Evolutionary conservation across 2,888 invertebrate species (phyloP).

Genomic region (Falcaria lacertinaria): DNA sequence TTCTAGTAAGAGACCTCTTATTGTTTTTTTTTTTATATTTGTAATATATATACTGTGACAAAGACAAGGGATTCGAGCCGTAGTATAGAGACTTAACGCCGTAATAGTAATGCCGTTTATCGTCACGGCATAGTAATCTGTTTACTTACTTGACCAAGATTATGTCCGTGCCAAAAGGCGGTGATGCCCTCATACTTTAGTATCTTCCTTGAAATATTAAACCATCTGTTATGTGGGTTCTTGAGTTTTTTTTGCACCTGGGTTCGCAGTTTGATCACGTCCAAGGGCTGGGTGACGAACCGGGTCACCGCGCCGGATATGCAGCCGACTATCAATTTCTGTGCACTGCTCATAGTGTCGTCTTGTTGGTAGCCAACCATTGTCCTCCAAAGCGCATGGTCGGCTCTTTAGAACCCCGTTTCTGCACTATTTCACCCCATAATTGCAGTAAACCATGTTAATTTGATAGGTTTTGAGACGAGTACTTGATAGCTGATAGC

Average conservation of each 20-base stretch:
- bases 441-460: not conserved
- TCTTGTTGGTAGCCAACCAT: slow-evolving; percentile 60
- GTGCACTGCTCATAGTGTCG: slow-evolving; percentile 42
- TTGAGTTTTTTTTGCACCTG: slow-evolving; percentile 86
- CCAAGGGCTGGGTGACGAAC: slow-evolving; percentile 86
- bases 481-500: not conserved
- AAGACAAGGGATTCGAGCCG: no score
- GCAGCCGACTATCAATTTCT: slow-evolving; percentile 56
- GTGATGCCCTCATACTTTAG: slow-evolving; percentile 87
- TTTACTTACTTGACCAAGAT: slow-evolving; percentile 92
- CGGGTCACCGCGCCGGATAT: slow-evolving; percentile 49
- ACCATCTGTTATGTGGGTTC: slow-evolving; percentile 33
- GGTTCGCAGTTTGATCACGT: slow-evolving; percentile 96
- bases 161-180: slow-evolving; percentile 97
- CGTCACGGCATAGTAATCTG: no score
- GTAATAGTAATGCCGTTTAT: no score
- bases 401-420: slow-evolving; percentile 4
- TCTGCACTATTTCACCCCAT: slow-evolving; percentile 8
- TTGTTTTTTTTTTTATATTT: no score
- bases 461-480: not conserved
- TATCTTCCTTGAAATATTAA: slow-evolving; percentile 86
- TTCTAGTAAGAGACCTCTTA: no score
- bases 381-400: slow-evolving; percentile 15
- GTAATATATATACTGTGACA: no score
- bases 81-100: no score